Evolutionary conservation across 2,797 vertebrate species (phyloP), one percentile per base, ranked within the genome.

Genomic region (Synaphobranchus kaupii): DNA sequence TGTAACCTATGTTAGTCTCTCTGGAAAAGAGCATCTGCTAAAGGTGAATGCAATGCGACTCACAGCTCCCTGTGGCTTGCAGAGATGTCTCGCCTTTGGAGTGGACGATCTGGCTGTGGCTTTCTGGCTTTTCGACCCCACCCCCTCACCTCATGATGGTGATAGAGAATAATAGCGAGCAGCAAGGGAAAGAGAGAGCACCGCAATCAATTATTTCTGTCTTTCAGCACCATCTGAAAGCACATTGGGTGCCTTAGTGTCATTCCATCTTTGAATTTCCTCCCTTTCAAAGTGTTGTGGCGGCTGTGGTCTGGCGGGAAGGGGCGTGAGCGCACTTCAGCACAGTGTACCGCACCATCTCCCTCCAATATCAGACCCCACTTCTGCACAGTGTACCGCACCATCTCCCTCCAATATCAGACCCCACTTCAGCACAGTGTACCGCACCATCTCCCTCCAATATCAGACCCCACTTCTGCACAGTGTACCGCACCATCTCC

Each of bases 121-220:
- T 28, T 71, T 71, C 34, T 78, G 0, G 73, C 28, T 25, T 20
- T 28, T 22, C 73, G 3, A 0, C 73, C 47, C 47, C 20, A 20
- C 10, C 8, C 73, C 31, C 78, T 22, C 31, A 34, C 3, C 47
- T 9, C 7, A 48, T 85, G 83, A 89, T 1, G 13, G 86, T 86
- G 78, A 47, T 85, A 88, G 88, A 84, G 54, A 39, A 78, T 28
- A 81, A 88, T 91, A 90, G 89, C 78, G 88, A 89, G 80, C 73
- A 73, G 71, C 12, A 76, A 22, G 34, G 71, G 20, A 39, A 17
- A 76, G 22, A 76, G 54, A 60, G 82, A 78, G 68, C 58, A 44
- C 73, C 86, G 78, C 84, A 63, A 91, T 90, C 85, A 89, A 76
- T 89, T 90, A 86, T 85, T 88, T 60, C 82, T 86, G 66, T 84